Base-by-base conservation (phyloP, 2,113 vertebrate genomes). In the Argyrosomus japonicus region DNA sequence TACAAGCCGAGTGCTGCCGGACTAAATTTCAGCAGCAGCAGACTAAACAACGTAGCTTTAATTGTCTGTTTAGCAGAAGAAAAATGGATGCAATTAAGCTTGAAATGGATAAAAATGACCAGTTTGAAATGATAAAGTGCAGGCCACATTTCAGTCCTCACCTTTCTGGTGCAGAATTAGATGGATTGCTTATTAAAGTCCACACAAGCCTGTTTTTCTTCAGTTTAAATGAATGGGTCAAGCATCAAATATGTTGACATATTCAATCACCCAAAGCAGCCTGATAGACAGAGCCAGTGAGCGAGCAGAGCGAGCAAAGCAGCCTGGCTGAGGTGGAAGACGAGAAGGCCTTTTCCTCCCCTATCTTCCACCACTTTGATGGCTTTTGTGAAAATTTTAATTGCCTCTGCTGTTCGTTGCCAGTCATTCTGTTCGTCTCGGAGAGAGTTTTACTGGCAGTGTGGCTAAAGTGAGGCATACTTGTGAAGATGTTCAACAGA, bases 31-130 rank as follows among this genome's bases (percentile, higher is more conserved):
- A 70, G 3, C 50, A 15, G 64, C 40, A 9, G 40, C 56, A 21
- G n/a, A 7, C 69, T 58, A 11, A 81, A 75, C 71, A 23, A 36
- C 79, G 15, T 1, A 1, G 5, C 51, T 71, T 76, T 88, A 79
- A 86, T 82, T 83, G 50, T 79, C 23, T 51, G 14, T 73, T 87
- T 75, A 47, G 72, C 60, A 32, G 77, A 63, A 76, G 72, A 82
- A 75, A 82, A 82, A 88, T 79, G 71, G 71, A 64, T 12, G 53
- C 75, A 80, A 65, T 88, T 82, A 70, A 68, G 63, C 27, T 64
- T 40, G 71, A 75, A 85, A 90, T 77, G 47, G 56, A 88, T 70
- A 83, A 80, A 88, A 86, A 79, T 81, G 54, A 89, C 48, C 79
- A 47, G 54, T 79, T 75, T 77, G 27, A 62, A 43, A 81, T 43